Evolutionary conservation across 2,797 vertebrate species (phyloP), one percentile per base, ranked within the genome.

Genomic region (Yasuhikotakia modesta): DNA sequence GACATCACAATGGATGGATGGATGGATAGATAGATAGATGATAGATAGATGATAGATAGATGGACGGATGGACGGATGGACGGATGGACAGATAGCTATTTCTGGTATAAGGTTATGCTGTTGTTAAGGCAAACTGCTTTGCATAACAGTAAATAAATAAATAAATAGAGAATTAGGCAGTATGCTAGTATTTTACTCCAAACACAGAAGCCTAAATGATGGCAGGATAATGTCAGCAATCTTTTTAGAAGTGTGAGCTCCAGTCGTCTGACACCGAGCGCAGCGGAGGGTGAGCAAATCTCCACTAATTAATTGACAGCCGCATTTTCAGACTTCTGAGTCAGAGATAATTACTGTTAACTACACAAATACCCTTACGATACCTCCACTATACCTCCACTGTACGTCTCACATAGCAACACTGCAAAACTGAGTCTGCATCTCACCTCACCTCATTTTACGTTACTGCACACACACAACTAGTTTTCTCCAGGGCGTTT

Each of bases 261-360:
- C 30, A 64, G 48, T 12, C 21, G 11, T 64, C 53, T 53, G 67
- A 43, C 75, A 77, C 45, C 70, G 27, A 78, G 57, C 57, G 52
- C 67, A 70, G 67, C 45, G 52, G 30, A 43, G 67, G 58, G 45
- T 3, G 5, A 61, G 13, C 0, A 2, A 32, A 53, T 65, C 58
- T 71, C 22, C 22, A 14, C 58, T 45, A 81, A 64, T 70, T 78
- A 72, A 61, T 71, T 16, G 58, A 75, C 24, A 71, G 64, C 50
- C 66, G 67, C 30, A 80, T 64, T 27, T 46, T 24, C 52, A 72
- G 61, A 50, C 32, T 78, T 66, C 58, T 70, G 55, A 70, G 53
- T 61, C 66, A 22, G 52, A 39, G 65, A 66, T 52, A 65, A 80
- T 78, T 71, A 53, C 63, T 3, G 13, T 57, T 55, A 71, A 57